Evolutionary conservation across 2,113 vertebrate species (phyloP).

Genomic region (Dendrocopos noguchii): DNA sequence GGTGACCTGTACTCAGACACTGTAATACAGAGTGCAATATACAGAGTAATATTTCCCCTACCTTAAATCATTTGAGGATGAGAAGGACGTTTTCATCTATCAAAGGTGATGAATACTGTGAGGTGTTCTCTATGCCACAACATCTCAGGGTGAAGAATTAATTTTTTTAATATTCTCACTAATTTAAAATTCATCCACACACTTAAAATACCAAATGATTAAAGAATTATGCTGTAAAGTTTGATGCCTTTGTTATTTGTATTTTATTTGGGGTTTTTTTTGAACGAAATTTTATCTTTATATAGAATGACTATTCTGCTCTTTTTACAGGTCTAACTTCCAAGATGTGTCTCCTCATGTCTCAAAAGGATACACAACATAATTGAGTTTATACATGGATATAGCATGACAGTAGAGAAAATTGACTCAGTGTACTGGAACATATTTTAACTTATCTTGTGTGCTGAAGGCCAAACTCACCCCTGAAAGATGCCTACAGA

Average conservation of each 20-base stretch:
- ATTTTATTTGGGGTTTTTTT: neutral
- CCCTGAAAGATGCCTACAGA: neutral
- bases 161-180: neutral
- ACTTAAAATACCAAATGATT: neutral
- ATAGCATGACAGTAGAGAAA: neutral
- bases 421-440: neutral
- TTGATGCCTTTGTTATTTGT: neutral
- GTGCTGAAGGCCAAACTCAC: neutral
- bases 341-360: neutral
- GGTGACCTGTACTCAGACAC: neutral
- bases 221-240: neutral
- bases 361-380: neutral
- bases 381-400: neutral
- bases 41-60: neutral
- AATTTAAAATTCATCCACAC: neutral
- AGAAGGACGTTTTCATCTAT: neutral
- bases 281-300: neutral
- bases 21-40: neutral
- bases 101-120: neutral
- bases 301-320: neutral
- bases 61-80: neutral
- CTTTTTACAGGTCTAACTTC: neutral
- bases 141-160: neutral
- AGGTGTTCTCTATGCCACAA: neutral
- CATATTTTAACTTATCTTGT: neutral